Percentiles rank a stretch among this genome's conserved stretches.
Evolutionary conservation across 2,888 invertebrate genomes (phyloP).

Genomic region (Acanthacorydalis orientalis): DNA sequence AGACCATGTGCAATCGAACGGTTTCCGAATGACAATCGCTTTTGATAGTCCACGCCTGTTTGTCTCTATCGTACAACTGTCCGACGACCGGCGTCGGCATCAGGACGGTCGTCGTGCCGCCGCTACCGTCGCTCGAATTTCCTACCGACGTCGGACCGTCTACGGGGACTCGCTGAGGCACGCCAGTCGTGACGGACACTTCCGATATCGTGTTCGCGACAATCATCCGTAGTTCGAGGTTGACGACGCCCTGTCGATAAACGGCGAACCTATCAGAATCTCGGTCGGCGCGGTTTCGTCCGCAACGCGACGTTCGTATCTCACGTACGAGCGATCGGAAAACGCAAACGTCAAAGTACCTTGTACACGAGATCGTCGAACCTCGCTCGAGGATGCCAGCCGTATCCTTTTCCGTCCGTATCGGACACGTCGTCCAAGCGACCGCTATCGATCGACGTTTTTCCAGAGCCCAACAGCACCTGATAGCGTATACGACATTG

Average conservation of each 20-base stretch:
- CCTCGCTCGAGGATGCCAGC: constrained; percentile 49
- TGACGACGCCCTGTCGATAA: constrained; percentile 34
- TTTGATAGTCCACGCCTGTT: constrained; percentile 62
- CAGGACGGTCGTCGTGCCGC: constrained; percentile 25
- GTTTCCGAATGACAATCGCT: constrained; percentile 63
- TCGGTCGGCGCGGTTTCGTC: no score
- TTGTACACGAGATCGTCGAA: constrained; percentile 40
- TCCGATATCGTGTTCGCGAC: constrained; percentile 54
- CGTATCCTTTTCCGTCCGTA: constrained; percentile 49
- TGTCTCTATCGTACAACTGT: constrained; percentile 63
- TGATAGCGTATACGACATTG: constrained; percentile 59
- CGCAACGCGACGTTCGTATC: no score
- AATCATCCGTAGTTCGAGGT: constrained; percentile 54
- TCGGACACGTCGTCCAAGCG: constrained; percentile 53
- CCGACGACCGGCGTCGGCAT: constrained; percentile 38
- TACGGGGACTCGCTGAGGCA: neutral
- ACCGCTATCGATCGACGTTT: constrained; percentile 48
- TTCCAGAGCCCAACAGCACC: constrained; percentile 49
- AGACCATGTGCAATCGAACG: constrained; percentile 55
- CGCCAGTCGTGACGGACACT: constrained; percentile 24
- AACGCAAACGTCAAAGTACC: no score
- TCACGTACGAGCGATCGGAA: no score
- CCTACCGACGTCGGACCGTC: neutral
- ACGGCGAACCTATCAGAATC: no score
- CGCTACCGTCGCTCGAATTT: neutral